Conservation (phyloP, 2,113 vertebrate species). For the Cyanoramphus novaezelandiae region DNA sequence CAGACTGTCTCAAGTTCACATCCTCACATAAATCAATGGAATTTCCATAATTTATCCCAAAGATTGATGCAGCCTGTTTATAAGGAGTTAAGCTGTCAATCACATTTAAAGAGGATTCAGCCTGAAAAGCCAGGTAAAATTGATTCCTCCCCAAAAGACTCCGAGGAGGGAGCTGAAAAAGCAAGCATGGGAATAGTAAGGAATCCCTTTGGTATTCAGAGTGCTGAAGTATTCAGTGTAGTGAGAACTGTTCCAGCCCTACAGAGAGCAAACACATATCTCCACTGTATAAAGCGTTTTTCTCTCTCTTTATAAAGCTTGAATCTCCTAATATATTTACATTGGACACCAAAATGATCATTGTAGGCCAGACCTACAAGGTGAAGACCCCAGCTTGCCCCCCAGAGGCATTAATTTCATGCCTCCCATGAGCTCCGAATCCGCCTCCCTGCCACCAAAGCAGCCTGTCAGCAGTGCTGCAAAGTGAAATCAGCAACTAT, state of each 20-base stretch:
- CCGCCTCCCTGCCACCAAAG: rapidly evolving
- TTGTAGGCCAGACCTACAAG: background rate
- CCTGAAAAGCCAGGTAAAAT: background rate
- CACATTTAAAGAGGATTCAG: background rate
- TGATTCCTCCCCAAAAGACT: background rate
- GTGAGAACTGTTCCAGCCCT: background rate
- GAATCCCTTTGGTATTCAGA: background rate
- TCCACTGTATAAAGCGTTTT: background rate
- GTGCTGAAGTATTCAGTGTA: background rate
- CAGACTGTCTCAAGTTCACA: rapidly evolving
- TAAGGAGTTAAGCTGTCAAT: background rate
- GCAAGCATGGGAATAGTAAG: background rate
- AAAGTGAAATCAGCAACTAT: background rate
- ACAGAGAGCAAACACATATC: background rate
- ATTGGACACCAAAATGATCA: background rate
- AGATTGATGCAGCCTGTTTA: background rate
- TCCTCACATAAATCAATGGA: background rate
- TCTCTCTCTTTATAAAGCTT: background rate
- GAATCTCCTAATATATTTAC: background rate
- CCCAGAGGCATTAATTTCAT: background rate
- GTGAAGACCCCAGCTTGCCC: background rate
- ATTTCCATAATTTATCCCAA: background rate
- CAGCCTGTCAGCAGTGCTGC: background rate
- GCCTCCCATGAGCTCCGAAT: background rate
- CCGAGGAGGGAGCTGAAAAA: background rate